Percentiles rank a stretch among this genome's conserved stretches.
Evolutionary conservation across 2,113 vertebrate species (phyloP).

Genomic region (Micromys minutus): DNA sequence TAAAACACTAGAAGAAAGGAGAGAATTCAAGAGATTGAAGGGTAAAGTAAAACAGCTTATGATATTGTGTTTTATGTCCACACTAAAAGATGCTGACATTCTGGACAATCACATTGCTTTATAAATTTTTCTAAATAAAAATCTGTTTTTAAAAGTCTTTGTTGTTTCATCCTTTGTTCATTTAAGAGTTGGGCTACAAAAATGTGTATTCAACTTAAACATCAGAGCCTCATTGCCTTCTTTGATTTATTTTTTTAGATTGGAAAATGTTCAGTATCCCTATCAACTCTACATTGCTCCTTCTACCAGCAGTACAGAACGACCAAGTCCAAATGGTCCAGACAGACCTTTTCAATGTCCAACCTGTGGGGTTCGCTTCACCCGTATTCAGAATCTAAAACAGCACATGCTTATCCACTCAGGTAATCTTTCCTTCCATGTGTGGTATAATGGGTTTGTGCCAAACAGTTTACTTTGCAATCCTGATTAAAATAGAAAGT

Average conservation of each 20-base stretch:
- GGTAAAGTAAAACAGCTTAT: neutral
- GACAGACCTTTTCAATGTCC: constrained; percentile 98
- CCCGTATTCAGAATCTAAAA: constrained; percentile 99
- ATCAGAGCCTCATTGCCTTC: constrained; percentile 76
- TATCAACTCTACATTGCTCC: constrained; percentile 98
- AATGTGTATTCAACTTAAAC: constrained; percentile 70
- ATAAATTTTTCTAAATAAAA: neutral
- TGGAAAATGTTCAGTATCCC: constrained; percentile 97
- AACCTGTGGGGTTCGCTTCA: constrained; percentile 98
- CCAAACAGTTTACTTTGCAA: neutral
- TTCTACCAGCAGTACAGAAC: constrained; percentile 92
- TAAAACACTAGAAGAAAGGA: constrained; percentile 32
- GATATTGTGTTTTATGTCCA: neutral
- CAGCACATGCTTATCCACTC: constrained; percentile 99
- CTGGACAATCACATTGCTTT: neutral
- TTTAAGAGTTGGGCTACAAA: constrained; percentile 50
- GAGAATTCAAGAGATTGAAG: neutral
- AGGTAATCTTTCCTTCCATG: constrained; percentile 85
- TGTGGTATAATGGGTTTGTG: neutral
- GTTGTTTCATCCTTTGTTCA: constrained; percentile 38
- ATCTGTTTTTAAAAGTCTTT: constrained; percentile 17
- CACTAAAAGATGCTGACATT: neutral
- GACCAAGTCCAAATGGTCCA: constrained; percentile 94
- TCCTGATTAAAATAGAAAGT: constrained; percentile 24
- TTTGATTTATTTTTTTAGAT: constrained; percentile 86